A percentile compares a stretch with the other conserved stretches of the same genome.
phyloP scores from a whole-genome alignment of 2,797 vertebrate species.

The Lepilemur septentrionalis region DNA sequence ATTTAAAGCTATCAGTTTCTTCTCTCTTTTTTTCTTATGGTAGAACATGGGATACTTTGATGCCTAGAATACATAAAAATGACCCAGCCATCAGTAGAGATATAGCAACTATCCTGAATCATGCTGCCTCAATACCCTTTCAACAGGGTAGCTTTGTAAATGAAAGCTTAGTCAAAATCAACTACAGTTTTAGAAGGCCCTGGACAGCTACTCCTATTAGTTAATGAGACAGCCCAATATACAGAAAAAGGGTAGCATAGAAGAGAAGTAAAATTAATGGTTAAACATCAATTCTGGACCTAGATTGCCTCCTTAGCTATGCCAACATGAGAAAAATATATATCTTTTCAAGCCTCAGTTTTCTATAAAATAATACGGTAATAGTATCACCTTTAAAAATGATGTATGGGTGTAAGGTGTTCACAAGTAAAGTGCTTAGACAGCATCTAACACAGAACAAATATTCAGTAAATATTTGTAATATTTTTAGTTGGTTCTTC shows the following conservation, averaged over 20 bases:
- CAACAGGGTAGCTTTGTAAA: not conserved
- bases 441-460: not conserved
- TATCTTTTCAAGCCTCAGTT: not conserved
- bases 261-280: not conserved
- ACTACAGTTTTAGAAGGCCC: not conserved
- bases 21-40: not conserved
- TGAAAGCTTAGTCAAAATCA: not conserved
- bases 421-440: not conserved
- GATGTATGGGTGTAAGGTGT: not conserved
- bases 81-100: not conserved
- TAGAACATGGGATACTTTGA: not conserved
- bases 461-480: not conserved
- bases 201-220: not conserved
- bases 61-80: not conserved
- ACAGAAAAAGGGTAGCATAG: not conserved
- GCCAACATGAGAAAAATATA: not conserved
- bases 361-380: not conserved
- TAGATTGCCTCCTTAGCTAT: not conserved
- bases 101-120: not conserved
- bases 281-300: not conserved
- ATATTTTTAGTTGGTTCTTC: not conserved
- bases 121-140: not conserved
- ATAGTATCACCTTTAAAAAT: not conserved
- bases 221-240: not conserved
- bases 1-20: not conserved